Percentiles rank a stretch among this genome's conserved stretches.
phyloP scores from a whole-genome alignment of 2,113 vertebrate species.

The Myrmecobius fasciatus region DNA sequence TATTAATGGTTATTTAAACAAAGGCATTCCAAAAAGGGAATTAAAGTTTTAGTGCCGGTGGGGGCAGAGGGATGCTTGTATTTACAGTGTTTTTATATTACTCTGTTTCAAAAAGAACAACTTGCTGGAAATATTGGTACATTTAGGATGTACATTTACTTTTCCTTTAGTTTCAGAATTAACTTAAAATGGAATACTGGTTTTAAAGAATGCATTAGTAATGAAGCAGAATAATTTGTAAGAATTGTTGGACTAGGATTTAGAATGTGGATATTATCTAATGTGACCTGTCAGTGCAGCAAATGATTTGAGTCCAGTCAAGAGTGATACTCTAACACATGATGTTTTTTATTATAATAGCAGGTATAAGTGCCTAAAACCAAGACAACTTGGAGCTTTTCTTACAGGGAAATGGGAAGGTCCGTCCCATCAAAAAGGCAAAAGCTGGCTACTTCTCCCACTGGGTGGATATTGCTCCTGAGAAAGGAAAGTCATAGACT shows the following conservation, averaged over 20 bases:
- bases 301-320: not conserved
- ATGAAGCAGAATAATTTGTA: not conserved
- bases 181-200: not conserved
- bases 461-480: not conserved
- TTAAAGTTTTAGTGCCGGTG: conserved; percentile 9
- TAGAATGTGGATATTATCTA: not conserved
- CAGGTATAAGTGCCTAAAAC: not conserved
- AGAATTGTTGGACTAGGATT: not conserved
- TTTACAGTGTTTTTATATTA: not conserved
- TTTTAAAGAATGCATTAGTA: not conserved
- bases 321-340: not conserved
- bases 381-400: not conserved
- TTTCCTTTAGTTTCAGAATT: not conserved
- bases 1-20: conserved; percentile 60
- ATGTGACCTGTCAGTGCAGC: too few relatives aligned
- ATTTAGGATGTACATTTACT: not conserved
- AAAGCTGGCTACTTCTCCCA: not conserved
- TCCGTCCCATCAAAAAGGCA: not conserved
- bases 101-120: not conserved
- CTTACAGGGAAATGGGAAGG: not conserved
- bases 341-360: not conserved
- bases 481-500: not conserved
- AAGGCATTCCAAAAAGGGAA: conserved; percentile 14
- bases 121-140: not conserved
- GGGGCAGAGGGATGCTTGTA: conserved; percentile 11